Evolutionary conservation across 2,888 invertebrate genomes (phyloP).

Genomic region (Monopis laevigella): DNA sequence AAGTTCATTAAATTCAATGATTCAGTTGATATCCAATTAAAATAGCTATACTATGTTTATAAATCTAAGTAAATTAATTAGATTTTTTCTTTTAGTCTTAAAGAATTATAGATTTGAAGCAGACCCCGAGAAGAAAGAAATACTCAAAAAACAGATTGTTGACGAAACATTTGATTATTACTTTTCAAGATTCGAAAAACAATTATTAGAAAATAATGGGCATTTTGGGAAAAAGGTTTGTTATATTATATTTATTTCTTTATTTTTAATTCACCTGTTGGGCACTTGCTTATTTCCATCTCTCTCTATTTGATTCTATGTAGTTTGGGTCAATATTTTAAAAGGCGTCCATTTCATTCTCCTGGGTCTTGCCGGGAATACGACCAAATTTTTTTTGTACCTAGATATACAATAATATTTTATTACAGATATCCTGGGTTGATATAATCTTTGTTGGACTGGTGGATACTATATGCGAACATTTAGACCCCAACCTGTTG

Average conservation of each 20-base stretch:
- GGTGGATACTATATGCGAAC: no score
- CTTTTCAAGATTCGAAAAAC: slow-evolving; percentile 11
- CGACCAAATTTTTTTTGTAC: no score
- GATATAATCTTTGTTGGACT: slow-evolving; percentile 10
- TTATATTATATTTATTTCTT: background rate
- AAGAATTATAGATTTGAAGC: slow-evolving; percentile 1
- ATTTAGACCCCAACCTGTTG: no score
- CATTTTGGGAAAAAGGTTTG: slow-evolving; percentile 11
- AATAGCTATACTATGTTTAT: background rate
- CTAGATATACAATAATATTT: no score
- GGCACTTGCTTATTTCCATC: no score
- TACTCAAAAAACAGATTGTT: background rate
- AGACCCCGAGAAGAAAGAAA: slow-evolving; percentile 8
- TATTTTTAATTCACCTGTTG: background rate
- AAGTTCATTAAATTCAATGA: no score
- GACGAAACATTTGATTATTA: slow-evolving; percentile 8
- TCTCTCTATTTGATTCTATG: no score
- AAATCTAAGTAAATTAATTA: background rate
- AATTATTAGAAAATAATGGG: slow-evolving; percentile 3
- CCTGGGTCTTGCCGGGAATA: no score
- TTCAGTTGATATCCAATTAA: no score
- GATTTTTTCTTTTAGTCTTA: slow-evolving; percentile 1
- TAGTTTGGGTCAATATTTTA: no score
- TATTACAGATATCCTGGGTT: slow-evolving; percentile 5
- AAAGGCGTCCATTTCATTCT: no score